These are phyloP conservation scores for Passer domesticus DNA, from an alignment of 2,113 vertebrate genomes.

Conservation along the genomic window DNA sequence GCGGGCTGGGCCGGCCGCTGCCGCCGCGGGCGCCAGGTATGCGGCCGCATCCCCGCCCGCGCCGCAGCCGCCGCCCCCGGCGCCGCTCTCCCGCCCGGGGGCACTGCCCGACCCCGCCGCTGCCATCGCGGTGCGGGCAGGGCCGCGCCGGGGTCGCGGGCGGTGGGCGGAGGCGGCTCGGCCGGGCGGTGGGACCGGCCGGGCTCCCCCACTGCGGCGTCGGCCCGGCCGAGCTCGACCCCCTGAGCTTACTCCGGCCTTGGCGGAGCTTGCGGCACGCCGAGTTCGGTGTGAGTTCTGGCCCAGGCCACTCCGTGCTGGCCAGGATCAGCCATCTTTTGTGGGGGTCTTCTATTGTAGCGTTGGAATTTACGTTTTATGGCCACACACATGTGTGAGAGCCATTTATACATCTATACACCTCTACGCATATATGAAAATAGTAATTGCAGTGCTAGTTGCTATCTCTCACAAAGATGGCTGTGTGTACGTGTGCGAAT, in stretches of 20 bases:
- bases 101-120: too few relatives aligned
- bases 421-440: accelerated
- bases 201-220: background rate
- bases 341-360: background rate
- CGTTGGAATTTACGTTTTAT: accelerated
- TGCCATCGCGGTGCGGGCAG: too few relatives aligned
- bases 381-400: accelerated
- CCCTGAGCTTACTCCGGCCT: too few relatives aligned
- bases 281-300: background rate
- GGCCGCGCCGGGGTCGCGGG: too few relatives aligned
- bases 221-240: background rate
- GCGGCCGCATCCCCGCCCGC: too few relatives aligned
- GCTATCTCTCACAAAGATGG: background rate
- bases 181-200: background rate
- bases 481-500: background rate
- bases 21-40: too few relatives aligned
- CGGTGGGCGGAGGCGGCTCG: background rate
- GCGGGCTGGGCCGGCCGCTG: too few relatives aligned
- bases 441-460: background rate
- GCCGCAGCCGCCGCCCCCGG: too few relatives aligned
- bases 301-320: background rate
- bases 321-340: background rate
- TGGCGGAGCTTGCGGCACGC: background rate
- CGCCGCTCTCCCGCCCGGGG: too few relatives aligned
- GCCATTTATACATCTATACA: accelerated